Base-by-base conservation (phyloP, 1,140 invertebrate species). In the Teleopsis dalmanni region DNA sequence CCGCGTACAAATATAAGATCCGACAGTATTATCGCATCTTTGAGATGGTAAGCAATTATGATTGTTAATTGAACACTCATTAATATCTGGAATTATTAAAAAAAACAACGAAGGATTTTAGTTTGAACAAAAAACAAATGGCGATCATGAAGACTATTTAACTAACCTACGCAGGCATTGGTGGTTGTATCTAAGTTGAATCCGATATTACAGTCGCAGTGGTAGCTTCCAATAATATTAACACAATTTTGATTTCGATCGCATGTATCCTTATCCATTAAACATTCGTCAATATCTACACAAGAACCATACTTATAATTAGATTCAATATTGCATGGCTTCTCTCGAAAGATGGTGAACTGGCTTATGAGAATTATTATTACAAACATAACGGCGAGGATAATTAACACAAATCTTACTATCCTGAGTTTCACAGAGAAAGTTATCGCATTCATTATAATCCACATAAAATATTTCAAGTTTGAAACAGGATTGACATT, bases 1-100 rank as follows among this genome's bases (percentile, higher is more conserved):
- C 33, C 77, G 63, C 13, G 91, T 82, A 64, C 93, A 95, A 13
- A 82, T 77, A 63, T 81, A 95, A 9, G 88, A 90, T 3, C 91
- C 91, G 18, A 91, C 76, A 0, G 87, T 92, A 60, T 95, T 95
- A 65, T 94, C 89, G 65, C 91, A 95, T 25, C 90, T 72, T 65
- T 94, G 88, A 5, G 78, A 79, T 4, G 78, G 63, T 0, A 80
- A 65, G 58, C 76, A 84, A 56, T 76, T 75, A 62, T 76, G 75
- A 31, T 73, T 73, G 50, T 74, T 72, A 8, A 73, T 73, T 23
- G 76, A 81, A 64, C 74, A 82, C 60, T 78, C 83, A 71, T 76
- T 84, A 52, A 82, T 72, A 64, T 83, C 81, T 81, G 56, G 11
- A 64, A 41, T 51, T 50, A 52, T 9, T 50, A 52, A 3, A 18